Base-by-base conservation (phyloP, 2,888 invertebrate genomes). In the Amiota mariae region DNA sequence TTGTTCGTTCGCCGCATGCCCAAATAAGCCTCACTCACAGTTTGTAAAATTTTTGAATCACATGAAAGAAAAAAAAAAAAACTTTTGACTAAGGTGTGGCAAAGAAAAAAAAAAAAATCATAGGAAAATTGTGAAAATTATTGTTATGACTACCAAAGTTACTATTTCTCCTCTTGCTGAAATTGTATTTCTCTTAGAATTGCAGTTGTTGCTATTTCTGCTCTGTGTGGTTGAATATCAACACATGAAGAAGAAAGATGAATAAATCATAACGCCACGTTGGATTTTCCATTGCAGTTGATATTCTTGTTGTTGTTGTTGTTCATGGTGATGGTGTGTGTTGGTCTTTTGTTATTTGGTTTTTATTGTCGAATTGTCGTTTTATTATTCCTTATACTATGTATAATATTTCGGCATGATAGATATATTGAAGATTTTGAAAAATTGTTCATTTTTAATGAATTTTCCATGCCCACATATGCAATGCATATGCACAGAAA, bases 391-490 rank as follows among this genome's bases (percentile, higher is more conserved):
- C 59, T 20, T 20, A 59, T 59, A 59, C 24, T 24, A 24, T 24
- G 24, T 24, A 24, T 24, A 36, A 36, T 36, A 6, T 59, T 54
- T 15, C 54, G 54, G 13, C 54, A 54, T 54, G 54, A 54, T 54
- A 54, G 13, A 12, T 15, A 54, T 13, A 54, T 9, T 15, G 2
- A n/a, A 12, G 15, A 54, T 15, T 59, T 59, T 59, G 59, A 59
- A 59, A 59, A 59, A 59, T 59, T 10, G 4, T 12, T 59, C 59
- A 20, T 18, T 59, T 59, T 59, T 59, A 59, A 59, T 59, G 20
- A 59, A 59, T 20, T 59, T 59, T 20, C 59, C 59, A 59, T 59
- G 36, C 36, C 36, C 36, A 36, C 36, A 36, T 36, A 36, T 36
- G 36, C 36, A 36, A 6, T 36, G 36, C 36, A 6, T 36, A 36